Conservation (phyloP, 1,140 invertebrate species). For the Calephelis virginiensis region DNA sequence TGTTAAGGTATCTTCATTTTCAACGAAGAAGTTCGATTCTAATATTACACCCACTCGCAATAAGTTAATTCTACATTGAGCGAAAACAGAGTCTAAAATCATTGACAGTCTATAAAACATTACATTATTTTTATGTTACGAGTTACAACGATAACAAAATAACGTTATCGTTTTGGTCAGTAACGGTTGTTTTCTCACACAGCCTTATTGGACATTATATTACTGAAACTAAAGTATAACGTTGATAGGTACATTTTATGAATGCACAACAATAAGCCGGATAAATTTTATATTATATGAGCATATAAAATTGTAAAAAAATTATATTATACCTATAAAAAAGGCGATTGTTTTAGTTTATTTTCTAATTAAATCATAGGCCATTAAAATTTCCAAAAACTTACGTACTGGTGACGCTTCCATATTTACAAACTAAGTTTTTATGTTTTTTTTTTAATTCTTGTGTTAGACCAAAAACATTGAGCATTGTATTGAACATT, state of each 20-base stretch:
- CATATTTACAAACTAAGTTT: not conserved
- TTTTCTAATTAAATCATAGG: slow-evolving; percentile 1
- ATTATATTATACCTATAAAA: not conserved
- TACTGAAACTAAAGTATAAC: not conserved
- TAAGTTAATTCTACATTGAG: slow-evolving; percentile 25
- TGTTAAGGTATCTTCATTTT: slow-evolving; percentile 3
- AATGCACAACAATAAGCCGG: not conserved
- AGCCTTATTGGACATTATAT: slow-evolving; percentile 10
- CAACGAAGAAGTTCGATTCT: slow-evolving; percentile 3
- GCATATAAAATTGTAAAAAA: not conserved
- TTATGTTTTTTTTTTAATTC: not conserved
- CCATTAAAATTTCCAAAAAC: not conserved
- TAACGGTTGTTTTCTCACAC: slow-evolving; percentile 12
- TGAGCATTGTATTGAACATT: not conserved
- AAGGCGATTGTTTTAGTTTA: not conserved
- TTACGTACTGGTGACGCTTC: not conserved
- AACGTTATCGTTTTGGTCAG: slow-evolving; percentile 18
- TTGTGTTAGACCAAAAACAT: slow-evolving; percentile 8
- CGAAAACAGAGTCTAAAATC: slow-evolving; percentile 25
- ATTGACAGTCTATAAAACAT: slow-evolving; percentile 18
- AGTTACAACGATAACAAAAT: slow-evolving; percentile 9
- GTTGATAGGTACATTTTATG: not conserved
- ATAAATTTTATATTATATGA: not conserved
- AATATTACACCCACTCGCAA: slow-evolving; percentile 12
- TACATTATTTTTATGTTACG: slow-evolving; percentile 11